Percentiles rank a stretch among this genome's conserved stretches.
These are phyloP conservation scores for Macroteleia sp. DNA, from an alignment of 2,888 invertebrate genomes.

Conservation along the genomic window DNA sequence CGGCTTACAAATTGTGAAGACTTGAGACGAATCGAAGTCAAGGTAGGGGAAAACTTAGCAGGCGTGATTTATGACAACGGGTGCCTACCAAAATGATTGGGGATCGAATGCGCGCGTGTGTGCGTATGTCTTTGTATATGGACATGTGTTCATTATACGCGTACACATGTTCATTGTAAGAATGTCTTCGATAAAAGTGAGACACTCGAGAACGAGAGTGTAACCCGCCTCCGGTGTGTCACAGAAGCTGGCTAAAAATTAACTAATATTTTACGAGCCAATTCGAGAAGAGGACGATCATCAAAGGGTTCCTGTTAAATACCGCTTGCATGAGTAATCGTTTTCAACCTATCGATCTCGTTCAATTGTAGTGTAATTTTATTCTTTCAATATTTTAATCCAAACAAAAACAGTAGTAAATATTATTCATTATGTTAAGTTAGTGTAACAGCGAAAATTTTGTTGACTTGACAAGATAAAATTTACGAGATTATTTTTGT, in stretches of 20 bases:
- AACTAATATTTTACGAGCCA: slow-evolving; percentile 78
- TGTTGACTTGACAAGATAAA: too few species aligned
- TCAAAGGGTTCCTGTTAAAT: slow-evolving; percentile 79
- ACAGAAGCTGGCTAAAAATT: slow-evolving; percentile 68
- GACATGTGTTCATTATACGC: too few species aligned
- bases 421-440: too few species aligned
- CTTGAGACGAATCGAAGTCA: slow-evolving; percentile 60
- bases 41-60: slow-evolving; percentile 13
- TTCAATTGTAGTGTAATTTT: too few species aligned
- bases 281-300: slow-evolving; percentile 77
- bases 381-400: too few species aligned
- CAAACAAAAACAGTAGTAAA: too few species aligned
- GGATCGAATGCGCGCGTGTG: slow-evolving; percentile 74
- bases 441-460: too few species aligned
- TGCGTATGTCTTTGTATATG: too few species aligned
- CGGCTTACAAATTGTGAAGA: slow-evolving; percentile 44
- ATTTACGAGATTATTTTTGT: too few species aligned
- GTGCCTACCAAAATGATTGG: slow-evolving; percentile 43
- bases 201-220: slow-evolving; percentile 53
- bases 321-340: slow-evolving; percentile 35
- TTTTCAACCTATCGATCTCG: neutral
- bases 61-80: slow-evolving; percentile 58
- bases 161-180: slow-evolving; percentile 69
- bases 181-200: slow-evolving; percentile 68
- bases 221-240: slow-evolving; percentile 67